phyloP scores from a whole-genome alignment of 1,140 invertebrate genomes.

The Drosophila pectinifera region DNA sequence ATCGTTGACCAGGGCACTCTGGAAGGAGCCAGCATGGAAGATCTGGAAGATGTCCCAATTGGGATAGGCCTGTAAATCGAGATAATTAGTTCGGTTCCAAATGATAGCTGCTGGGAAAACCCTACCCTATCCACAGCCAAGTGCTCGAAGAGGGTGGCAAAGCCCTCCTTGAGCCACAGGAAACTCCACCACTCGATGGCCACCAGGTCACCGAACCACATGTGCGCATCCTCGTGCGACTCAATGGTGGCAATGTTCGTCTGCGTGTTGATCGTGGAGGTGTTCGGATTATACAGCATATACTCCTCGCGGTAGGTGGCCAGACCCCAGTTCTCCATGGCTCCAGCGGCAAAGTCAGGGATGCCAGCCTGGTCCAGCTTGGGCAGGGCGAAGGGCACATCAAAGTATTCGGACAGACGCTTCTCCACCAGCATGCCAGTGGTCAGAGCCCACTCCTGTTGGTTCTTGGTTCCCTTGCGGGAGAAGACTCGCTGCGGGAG shows the following conservation, averaged over 20 bases:
- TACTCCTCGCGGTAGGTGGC: constrained; percentile 82
- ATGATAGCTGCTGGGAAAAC: fast-evolving
- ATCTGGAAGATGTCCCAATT: constrained; percentile 92
- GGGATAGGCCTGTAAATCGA: constrained; percentile 85
- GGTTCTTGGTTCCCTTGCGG: constrained; percentile 67
- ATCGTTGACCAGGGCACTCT: constrained; percentile 88
- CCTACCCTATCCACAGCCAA: constrained; percentile 68
- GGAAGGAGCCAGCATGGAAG: constrained; percentile 90
- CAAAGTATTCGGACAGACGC: constrained; percentile 69
- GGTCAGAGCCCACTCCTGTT: constrained; percentile 77
- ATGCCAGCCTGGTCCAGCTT: constrained; percentile 81
- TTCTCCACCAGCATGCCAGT: constrained; percentile 72
- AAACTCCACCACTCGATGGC: constrained; percentile 88
- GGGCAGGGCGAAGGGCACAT: constrained; percentile 64
- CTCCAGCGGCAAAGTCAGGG: constrained; percentile 81
- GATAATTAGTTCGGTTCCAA: background rate
- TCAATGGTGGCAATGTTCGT: constrained; percentile 87
- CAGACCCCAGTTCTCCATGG: constrained; percentile 84
- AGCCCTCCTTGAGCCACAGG: constrained; percentile 87
- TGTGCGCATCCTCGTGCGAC: constrained; percentile 88
- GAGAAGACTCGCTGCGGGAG: constrained; percentile 72
- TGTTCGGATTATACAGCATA: constrained; percentile 66
- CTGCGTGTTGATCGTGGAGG: constrained; percentile 77
- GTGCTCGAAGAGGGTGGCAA: constrained; percentile 85
- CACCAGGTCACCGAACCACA: constrained; percentile 90